phyloP scores from a whole-genome alignment of 2,888 invertebrate genomes.

The Plagodis pulveraria region DNA sequence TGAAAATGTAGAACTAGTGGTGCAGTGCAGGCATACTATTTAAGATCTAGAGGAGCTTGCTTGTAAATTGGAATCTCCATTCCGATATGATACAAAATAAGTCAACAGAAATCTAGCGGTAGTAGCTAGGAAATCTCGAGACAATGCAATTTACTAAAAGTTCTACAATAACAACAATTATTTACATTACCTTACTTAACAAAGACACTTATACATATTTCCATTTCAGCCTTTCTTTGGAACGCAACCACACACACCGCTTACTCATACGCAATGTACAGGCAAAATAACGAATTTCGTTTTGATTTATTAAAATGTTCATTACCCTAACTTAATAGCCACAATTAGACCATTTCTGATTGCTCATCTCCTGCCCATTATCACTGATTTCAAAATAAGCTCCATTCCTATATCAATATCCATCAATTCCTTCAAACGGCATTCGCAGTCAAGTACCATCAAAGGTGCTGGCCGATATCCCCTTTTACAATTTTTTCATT shows the following conservation, averaged over 20 bases:
- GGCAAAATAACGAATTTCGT: conserved; percentile 13
- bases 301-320: conserved; percentile 14
- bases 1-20: too few relatives aligned
- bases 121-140: conserved; percentile 35
- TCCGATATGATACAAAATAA: too few relatives aligned
- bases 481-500: too few relatives aligned
- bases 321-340: conserved; percentile 20
- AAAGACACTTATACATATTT: conserved; percentile 50
- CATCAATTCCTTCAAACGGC: too few relatives aligned
- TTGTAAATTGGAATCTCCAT: too few relatives aligned
- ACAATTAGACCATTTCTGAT: conserved; percentile 2
- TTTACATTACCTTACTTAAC: conserved; percentile 57
- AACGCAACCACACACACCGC: conserved; percentile 28
- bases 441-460: too few relatives aligned
- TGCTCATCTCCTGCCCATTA: background rate
- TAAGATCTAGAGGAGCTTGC: too few relatives aligned
- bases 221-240: conserved; percentile 61
- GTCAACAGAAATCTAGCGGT: conserved; percentile 11
- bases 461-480: too few relatives aligned
- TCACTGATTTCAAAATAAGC: conserved; percentile 17
- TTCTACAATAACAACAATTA: conserved; percentile 52
- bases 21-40: too few relatives aligned
- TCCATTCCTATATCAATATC: conserved; percentile 1
- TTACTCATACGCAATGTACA: conserved; percentile 8
- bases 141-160: conserved; percentile 51